Conservation (phyloP, 2,113 vertebrate species). For the Myxocyprinus asiaticus region DNA sequence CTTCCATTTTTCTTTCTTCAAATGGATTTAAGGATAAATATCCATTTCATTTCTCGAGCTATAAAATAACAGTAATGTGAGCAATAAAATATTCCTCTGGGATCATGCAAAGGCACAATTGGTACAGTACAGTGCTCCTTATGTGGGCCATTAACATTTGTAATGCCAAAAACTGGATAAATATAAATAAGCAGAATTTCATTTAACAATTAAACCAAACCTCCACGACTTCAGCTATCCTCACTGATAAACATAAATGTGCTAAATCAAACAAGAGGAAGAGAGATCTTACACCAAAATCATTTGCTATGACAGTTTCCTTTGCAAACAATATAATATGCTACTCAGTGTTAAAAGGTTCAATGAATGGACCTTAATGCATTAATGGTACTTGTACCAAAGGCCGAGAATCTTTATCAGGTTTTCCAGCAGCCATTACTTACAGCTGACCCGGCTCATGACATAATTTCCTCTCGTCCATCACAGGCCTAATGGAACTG, state of each 20-base stretch:
- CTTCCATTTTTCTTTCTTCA: too few species aligned
- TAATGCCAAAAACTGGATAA: not conserved
- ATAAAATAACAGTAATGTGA: not conserved
- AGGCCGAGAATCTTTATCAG: conserved; percentile 2
- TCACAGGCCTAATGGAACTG: conserved; percentile 11
- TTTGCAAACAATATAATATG: conserved; percentile 3
- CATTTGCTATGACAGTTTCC: conserved; percentile 20
- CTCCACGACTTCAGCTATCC: not conserved
- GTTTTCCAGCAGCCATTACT: conserved; percentile 37
- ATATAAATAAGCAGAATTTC: not conserved
- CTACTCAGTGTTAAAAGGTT: conserved; percentile 9
- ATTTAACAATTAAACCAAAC: not conserved
- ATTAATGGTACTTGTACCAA: conserved; percentile 16
- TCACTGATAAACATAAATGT: not conserved
- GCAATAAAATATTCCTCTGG: not conserved
- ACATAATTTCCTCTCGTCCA: conserved; percentile 32
- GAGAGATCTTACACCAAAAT: conserved; percentile 6
- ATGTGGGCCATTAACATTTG: not conserved
- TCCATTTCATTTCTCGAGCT: not conserved
- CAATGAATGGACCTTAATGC: conserved; percentile 32
- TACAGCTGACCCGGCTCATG: conserved; percentile 25
- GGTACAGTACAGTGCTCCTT: not conserved
- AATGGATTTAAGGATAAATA: not conserved
- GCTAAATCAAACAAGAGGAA: conserved; percentile 19
- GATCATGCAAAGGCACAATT: not conserved